These are phyloP conservation scores for Arizona elegans DNA, from an alignment of 2,113 vertebrate species.

Conservation along the genomic window DNA sequence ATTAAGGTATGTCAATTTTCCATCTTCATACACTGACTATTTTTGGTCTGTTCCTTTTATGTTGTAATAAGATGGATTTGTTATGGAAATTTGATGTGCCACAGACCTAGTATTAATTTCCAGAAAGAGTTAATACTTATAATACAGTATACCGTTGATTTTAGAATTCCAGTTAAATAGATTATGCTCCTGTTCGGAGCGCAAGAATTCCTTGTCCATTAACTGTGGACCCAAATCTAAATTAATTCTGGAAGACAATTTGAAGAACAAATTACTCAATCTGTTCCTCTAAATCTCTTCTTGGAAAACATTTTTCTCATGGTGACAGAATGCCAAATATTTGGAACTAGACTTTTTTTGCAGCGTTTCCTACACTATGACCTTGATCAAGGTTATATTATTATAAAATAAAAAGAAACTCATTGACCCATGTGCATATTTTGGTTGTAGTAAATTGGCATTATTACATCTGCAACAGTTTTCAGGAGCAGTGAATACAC, in stretches of 20 bases:
- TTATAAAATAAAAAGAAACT: background rate
- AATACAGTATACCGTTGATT: background rate
- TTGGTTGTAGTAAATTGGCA: conserved; percentile 20
- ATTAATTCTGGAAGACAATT: background rate
- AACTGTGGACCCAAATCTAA: background rate
- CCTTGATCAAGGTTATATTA: background rate
- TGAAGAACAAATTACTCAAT: background rate
- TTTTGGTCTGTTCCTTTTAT: background rate
- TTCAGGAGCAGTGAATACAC: background rate
- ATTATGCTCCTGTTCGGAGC: no score
- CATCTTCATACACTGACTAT: background rate
- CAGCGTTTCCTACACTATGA: background rate
- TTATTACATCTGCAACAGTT: conserved; percentile 6
- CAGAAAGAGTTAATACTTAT: background rate
- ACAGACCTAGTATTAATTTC: background rate
- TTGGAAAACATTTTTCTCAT: background rate
- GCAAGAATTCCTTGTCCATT: background rate
- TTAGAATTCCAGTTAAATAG: background rate
- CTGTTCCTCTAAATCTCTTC: background rate
- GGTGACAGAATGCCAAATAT: background rate
- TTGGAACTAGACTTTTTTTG: background rate
- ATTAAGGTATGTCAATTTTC: background rate
- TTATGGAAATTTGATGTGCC: background rate
- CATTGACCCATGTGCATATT: background rate
- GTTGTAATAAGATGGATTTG: background rate